These are phyloP conservation scores for Buphagus erythrorhynchus DNA, from an alignment of 2,797 vertebrate genomes.

Conservation along the genomic window DNA sequence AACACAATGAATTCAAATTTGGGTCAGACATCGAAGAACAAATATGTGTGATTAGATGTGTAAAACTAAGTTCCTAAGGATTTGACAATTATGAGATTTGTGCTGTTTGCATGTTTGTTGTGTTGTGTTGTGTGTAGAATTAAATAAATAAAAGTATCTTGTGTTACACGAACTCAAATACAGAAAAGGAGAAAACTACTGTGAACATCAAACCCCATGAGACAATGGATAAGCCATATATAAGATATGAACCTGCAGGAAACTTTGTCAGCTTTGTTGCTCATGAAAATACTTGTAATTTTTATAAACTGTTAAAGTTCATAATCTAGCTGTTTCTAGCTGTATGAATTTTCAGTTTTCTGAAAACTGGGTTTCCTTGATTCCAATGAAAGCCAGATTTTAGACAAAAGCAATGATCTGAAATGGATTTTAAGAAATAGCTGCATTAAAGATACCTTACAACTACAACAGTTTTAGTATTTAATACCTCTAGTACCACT, in stretches of 20 bases:
- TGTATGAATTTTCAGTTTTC: not conserved
- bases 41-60: not conserved
- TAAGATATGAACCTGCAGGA: not conserved
- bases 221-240: not conserved
- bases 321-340: not conserved
- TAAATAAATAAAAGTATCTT: not conserved
- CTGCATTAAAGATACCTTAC: accelerated
- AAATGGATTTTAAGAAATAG: not conserved
- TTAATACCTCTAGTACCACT: not conserved
- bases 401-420: not conserved
- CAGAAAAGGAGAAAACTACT: not conserved
- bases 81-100: not conserved
- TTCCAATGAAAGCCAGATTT: not conserved
- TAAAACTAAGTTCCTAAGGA: not conserved
- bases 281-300: not conserved
- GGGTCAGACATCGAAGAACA: not conserved
- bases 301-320: not conserved
- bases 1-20: not conserved
- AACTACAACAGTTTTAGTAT: not conserved
- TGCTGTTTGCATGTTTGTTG: not conserved
- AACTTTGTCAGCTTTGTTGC: not conserved
- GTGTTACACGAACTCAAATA: not conserved
- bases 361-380: not conserved
- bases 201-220: not conserved
- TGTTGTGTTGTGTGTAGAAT: not conserved